Evolutionary conservation across 2,888 invertebrate species (phyloP), one percentile per base, ranked within the genome.

Genomic region (Zygothrica quintamaculata): DNA sequence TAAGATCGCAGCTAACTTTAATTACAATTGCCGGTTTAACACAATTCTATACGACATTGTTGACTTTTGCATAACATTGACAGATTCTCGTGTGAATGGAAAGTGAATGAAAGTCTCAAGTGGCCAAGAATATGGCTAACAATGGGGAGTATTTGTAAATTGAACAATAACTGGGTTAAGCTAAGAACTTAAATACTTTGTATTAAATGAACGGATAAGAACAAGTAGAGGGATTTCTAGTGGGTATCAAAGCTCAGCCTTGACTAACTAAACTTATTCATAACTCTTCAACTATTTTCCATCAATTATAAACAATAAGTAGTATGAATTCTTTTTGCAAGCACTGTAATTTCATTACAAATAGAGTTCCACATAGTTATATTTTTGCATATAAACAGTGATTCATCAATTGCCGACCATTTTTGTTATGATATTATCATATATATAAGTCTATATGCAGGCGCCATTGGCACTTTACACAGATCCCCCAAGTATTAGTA

Each of bases 21-120:
- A 88, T 84, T 86, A 87, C 75, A 87, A 69, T 78, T 74, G 74
- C 81, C 68, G 85, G 80, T 74, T 88, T 80, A 74, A 59, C 53
- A 46, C 58, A 66, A 52, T 70, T 65, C 42, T 18, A 22, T 5
- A 3, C 47, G 33, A 3, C 33, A 9, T 73, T 82, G 74, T 77
- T 87, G 71, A 87, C 79, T 72, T 67, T 73, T 67, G 64, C 70
- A 65, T 67, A 71, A 64, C 69, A 59, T 37, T 48, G 47, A 18
- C 34, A 55, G 55, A 57, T 68, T 59, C 72, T 68, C 78, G 78
- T 68, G 75, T 52, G 72, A 77, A 74, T 56, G 39, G 42, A 43
- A 58, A 52, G 16, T 26, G 51, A 52, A 44, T 37, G 46, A 51
- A 44, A 34, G 34, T 12, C 40, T 60, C 59, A 51, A 57, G 65